These are phyloP conservation scores for Triops cancriformis DNA, from an alignment of 1,140 invertebrate genomes.

Conservation along the genomic window DNA sequence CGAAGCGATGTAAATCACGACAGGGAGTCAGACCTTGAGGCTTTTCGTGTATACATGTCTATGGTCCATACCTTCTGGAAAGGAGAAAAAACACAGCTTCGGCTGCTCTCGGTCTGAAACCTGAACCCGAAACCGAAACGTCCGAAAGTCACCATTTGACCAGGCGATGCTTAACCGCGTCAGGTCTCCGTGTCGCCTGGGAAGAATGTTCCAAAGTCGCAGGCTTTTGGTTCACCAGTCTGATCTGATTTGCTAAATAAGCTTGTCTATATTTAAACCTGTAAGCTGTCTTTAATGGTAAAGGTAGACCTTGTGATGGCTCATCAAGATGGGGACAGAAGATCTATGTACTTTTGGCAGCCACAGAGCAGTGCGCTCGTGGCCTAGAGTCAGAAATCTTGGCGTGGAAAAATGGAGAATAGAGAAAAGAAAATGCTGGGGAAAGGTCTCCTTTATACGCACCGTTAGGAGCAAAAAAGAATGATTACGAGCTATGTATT, in stretches of 20 bases:
- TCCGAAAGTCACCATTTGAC: background rate
- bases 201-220: background rate
- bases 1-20: slow-evolving; percentile 5
- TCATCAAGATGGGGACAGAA: background rate
- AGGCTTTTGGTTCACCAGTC: background rate
- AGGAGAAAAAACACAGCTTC: too few relatives aligned
- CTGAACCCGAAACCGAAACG: background rate
- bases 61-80: too few relatives aligned
- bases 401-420: background rate
- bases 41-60: background rate
- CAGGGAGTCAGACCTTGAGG: background rate
- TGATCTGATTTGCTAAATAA: slow-evolving; percentile 11
- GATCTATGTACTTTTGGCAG: background rate
- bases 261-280: slow-evolving; percentile 6
- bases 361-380: background rate
- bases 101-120: too few relatives aligned
- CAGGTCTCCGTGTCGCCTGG: background rate
- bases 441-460: background rate
- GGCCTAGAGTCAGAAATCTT: background rate
- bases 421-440: background rate
- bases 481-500: background rate
- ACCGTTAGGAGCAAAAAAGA: background rate
- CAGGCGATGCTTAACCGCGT: background rate
- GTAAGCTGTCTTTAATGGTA: background rate
- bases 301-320: background rate